phyloP scores from a whole-genome alignment of 2,797 vertebrate genomes.

The Leuciscus waleckii region DNA sequence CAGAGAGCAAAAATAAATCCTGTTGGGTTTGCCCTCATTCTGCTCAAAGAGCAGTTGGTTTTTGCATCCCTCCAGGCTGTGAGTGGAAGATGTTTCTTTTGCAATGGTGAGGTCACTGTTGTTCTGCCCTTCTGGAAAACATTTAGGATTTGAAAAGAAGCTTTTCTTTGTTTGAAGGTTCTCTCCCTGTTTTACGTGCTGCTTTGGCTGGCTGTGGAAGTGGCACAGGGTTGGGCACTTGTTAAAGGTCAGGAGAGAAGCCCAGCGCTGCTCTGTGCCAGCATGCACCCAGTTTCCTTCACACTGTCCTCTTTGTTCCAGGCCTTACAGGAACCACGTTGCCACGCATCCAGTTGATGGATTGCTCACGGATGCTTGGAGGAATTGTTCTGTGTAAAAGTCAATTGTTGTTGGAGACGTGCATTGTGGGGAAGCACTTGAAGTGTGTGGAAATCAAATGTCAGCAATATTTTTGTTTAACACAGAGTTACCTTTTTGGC shows the following conservation, averaged over 20 bases:
- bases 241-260: constrained; percentile 72
- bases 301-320: constrained; percentile 73
- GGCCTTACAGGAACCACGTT: constrained; percentile 11
- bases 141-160: constrained; percentile 57
- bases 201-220: constrained; percentile 54
- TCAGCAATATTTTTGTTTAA: neutral
- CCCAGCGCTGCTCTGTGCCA: constrained; percentile 61
- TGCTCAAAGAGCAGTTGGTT: constrained; percentile 21
- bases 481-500: neutral
- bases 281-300: constrained; percentile 57
- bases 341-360: constrained; percentile 29
- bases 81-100: constrained; percentile 42
- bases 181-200: constrained; percentile 2
- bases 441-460: constrained; percentile 34
- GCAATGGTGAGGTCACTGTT: constrained; percentile 57
- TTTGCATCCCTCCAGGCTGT: constrained; percentile 23
- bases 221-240: constrained; percentile 57
- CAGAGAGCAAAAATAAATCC: constrained; percentile 38
- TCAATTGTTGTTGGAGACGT: constrained; percentile 12
- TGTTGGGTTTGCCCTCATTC: constrained; percentile 32
- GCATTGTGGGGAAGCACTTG: constrained; percentile 6
- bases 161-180: constrained; percentile 64
- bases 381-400: constrained; percentile 26
- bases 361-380: neutral
- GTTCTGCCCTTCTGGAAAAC: constrained; percentile 52